Base-by-base conservation (phyloP, 2,888 invertebrate genomes). In the Cataglyphis albicans region DNA sequence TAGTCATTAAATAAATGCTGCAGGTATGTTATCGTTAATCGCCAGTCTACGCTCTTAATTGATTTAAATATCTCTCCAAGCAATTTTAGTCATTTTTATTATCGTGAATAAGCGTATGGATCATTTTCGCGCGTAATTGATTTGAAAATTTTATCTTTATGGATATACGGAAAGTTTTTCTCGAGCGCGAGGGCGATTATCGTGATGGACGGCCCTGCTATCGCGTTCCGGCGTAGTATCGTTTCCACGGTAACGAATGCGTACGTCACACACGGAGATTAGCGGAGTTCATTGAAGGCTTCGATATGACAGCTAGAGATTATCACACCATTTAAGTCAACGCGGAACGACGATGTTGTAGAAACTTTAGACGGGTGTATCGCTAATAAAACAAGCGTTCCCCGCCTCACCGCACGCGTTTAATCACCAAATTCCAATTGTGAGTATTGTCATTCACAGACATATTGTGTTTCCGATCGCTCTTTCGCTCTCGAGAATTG, bases 221-320 rank as follows among this genome's bases (percentile, higher is more conserved):
- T 55, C 72, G 73, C 25, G 67, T 81, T 80, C 59, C 65, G 65
- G 73, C 75, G 48, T 84, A 83, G 59, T 72, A 38, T 86, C 87
- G 89, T 90, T 86, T 90, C 89, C 84, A 90, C 84, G 89, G 89
- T 55, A 87, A 90, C 89, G 74, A 32, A 68, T 21, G 74, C 41
- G 29, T 85, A 88, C 90, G 85, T 87, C 87, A 87, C 80, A 87
- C 80, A 86, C 83, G 75, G 81, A 4, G 29, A 64, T 25, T 55
- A 84, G 81, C 83, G 82, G 15, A 15, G n/a, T 84, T 88, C 76
- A 85, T 85, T 84, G 86, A 85, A 86, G 70, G 68, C 82, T 5
- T 48, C 9, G n/a, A 38, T 18, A 41, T 65, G 65, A 21, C 65
- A 89, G 83, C 86, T 83, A 86, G 73, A 86, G 86, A 80, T 88